Evolutionary conservation across 2,113 vertebrate species (phyloP).

Genomic region (Anhinga anhinga): DNA sequence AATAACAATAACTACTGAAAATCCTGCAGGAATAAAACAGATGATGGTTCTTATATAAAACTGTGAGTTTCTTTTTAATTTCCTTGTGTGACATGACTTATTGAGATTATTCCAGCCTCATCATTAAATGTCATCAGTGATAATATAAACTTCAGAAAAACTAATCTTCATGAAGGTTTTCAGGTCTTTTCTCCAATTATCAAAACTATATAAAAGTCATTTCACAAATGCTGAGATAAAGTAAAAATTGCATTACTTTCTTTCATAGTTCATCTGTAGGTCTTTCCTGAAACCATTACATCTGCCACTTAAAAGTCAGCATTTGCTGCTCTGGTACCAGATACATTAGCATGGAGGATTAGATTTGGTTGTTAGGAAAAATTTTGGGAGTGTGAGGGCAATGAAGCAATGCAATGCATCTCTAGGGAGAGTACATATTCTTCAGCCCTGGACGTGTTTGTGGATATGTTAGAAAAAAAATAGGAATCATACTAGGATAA

Average conservation of each 20-base stretch:
- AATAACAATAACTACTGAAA: conserved; percentile 57
- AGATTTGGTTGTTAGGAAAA: background rate
- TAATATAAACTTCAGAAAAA: background rate
- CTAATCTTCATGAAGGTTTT: background rate
- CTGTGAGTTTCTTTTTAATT: background rate
- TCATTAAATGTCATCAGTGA: background rate
- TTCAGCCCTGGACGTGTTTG: background rate
- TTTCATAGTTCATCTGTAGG: background rate
- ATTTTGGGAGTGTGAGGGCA: background rate
- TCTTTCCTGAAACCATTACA: background rate
- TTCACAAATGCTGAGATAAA: background rate
- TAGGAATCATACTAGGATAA: background rate
- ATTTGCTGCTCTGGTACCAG: background rate
- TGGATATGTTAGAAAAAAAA: background rate
- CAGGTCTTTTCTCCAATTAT: background rate
- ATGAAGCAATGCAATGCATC: background rate
- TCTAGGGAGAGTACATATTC: background rate
- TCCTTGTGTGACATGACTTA: background rate
- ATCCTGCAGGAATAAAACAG: conserved; percentile 43
- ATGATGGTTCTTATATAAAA: background rate
- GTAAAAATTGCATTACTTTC: background rate
- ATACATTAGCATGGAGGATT: background rate
- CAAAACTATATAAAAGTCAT: background rate
- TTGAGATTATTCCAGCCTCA: background rate
- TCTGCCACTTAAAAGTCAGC: background rate